phyloP scores from a whole-genome alignment of 2,113 vertebrate genomes.

The Antechinus flavipes region DNA sequence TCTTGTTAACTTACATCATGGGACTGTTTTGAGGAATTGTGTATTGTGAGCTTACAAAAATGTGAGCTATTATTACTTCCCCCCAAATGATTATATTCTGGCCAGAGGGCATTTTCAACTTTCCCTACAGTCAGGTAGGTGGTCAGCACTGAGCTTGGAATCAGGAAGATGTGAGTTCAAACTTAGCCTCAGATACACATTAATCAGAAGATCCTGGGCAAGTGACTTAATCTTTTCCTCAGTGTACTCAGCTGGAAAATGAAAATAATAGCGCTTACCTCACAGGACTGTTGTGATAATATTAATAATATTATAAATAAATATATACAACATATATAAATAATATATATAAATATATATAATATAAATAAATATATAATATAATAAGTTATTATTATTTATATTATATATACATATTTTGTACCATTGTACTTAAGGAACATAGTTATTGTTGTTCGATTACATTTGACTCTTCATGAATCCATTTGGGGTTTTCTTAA shows the following conservation, averaged over 20 bases:
- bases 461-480: no score
- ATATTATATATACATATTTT: background rate
- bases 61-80: background rate
- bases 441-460: background rate
- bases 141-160: background rate
- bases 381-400: background rate
- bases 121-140: background rate
- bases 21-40: background rate
- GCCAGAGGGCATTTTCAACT: background rate
- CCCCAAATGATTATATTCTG: background rate
- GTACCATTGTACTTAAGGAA: background rate
- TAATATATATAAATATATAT: no score
- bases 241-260: background rate
- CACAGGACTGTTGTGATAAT: background rate
- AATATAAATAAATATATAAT: no score
- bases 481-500: no score
- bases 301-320: background rate
- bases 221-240: background rate
- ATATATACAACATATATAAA: no score
- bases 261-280: background rate
- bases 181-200: no score
- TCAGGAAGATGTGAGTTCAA: no score
- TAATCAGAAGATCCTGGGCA: background rate
- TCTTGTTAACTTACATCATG: background rate
- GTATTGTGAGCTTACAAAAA: background rate